These are phyloP conservation scores for Neosilurus mollespiculum DNA, from an alignment of 2,797 vertebrate species.

Conservation along the genomic window DNA sequence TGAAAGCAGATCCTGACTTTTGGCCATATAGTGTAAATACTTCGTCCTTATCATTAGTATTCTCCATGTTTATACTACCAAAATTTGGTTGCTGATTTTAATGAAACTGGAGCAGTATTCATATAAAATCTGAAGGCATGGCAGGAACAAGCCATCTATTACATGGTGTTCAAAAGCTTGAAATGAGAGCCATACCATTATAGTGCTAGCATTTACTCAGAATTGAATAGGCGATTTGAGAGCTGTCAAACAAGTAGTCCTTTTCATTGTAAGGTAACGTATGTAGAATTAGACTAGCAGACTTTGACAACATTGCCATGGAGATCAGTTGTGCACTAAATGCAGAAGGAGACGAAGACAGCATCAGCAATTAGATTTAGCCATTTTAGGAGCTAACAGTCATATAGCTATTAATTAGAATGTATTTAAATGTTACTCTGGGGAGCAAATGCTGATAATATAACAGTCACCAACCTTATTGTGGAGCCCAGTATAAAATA, in stretches of 20 bases:
- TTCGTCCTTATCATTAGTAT: not conserved
- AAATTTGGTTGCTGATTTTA: not conserved
- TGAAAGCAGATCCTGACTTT: too few species aligned
- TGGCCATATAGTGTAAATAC: too few species aligned
- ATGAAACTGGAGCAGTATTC: constrained; percentile 27
- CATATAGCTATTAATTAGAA: constrained; percentile 69
- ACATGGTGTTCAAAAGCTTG: constrained; percentile 25
- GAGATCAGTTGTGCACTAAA: constrained; percentile 69
- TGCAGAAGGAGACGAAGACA: constrained; percentile 63
- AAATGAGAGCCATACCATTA: constrained; percentile 24
- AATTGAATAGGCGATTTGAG: constrained; percentile 38
- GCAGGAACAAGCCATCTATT: constrained; percentile 31
- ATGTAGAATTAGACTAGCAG: constrained; percentile 63
- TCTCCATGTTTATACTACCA: not conserved
- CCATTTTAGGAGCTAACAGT: constrained; percentile 66
- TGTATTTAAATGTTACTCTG: constrained; percentile 61
- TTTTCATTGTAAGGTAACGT: constrained; percentile 46
- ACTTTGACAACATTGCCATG: constrained; percentile 74
- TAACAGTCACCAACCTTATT: not conserved
- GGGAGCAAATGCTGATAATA: constrained; percentile 20
- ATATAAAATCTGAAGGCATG: constrained; percentile 23
- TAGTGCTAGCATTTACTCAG: constrained; percentile 1
- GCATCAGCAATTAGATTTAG: constrained; percentile 70
- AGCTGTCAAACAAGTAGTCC: constrained; percentile 40
- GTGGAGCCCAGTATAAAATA: not conserved